Evolutionary conservation across 2,888 invertebrate genomes (phyloP).

Genomic region (Epirrhoe tristata): DNA sequence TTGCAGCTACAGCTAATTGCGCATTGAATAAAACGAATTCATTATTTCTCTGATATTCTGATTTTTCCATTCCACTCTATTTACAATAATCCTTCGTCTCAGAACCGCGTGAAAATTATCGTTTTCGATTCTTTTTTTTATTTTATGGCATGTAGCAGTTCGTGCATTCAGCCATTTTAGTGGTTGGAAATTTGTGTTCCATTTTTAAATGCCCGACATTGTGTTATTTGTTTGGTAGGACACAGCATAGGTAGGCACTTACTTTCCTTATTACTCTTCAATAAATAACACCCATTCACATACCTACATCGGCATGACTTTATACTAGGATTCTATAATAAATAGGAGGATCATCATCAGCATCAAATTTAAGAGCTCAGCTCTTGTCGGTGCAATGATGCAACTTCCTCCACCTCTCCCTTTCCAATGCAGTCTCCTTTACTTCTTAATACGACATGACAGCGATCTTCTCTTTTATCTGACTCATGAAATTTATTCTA

Average conservation of each 20-base stretch:
- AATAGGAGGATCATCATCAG: too few relatives aligned
- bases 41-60: conserved; percentile 8
- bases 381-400: too few relatives aligned
- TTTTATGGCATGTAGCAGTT: conserved; percentile 26
- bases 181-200: conserved; percentile 8
- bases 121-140: conserved; percentile 19
- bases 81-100: conserved; percentile 6
- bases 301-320: too few relatives aligned
- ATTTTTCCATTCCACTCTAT: conserved; percentile 8
- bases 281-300: too few relatives aligned
- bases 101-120: conserved; percentile 24
- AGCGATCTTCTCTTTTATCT: too few relatives aligned
- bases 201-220: background rate
- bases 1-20: conserved; percentile 13
- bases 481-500: too few relatives aligned
- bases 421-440: too few relatives aligned
- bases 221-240: conserved; percentile 13
- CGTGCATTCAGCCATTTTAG: conserved; percentile 29
- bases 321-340: too few relatives aligned
- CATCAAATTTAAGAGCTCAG: too few relatives aligned
- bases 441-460: too few relatives aligned
- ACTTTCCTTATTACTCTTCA: too few relatives aligned
- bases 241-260: conserved; percentile 11
- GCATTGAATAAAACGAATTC: conserved; percentile 4
- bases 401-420: too few relatives aligned